Conservation (phyloP, 2,888 invertebrate species). For the Blastobasis lacticolella region DNA sequence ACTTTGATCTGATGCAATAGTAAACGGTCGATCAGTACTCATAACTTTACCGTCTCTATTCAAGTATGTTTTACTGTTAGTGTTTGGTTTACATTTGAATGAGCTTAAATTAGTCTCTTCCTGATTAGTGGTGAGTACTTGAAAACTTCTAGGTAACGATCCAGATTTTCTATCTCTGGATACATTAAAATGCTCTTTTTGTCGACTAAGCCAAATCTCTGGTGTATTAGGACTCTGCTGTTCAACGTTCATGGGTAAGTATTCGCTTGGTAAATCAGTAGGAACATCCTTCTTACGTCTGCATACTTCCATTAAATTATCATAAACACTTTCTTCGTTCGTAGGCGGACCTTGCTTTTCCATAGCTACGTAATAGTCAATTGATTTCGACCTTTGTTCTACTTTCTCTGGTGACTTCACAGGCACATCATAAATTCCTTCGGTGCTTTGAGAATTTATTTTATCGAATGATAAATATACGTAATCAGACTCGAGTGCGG, state of each 20-base stretch:
- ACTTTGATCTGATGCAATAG: constrained; percentile 81
- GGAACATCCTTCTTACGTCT: constrained; percentile 49
- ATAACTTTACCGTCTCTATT: constrained; percentile 77
- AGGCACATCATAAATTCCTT: constrained; percentile 62
- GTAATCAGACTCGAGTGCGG: constrained; percentile 61
- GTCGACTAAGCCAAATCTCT: constrained; percentile 81
- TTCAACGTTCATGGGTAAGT: constrained; percentile 59
- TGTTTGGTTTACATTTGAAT: constrained; percentile 60
- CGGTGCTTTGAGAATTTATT: constrained; percentile 39
- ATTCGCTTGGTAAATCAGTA: constrained; percentile 39
- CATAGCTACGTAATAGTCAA: constrained; percentile 55
- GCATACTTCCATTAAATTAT: constrained; percentile 55
- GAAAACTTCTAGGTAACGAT: constrained; percentile 85
- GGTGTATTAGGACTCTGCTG: constrained; percentile 76
- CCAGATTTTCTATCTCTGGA: constrained; percentile 81
- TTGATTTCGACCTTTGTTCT: constrained; percentile 16
- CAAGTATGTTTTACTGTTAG: constrained; percentile 66
- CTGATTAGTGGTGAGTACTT: constrained; percentile 74
- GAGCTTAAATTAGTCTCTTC: constrained; percentile 55
- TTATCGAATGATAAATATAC: constrained; percentile 66
- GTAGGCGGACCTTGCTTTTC: constrained; percentile 36
- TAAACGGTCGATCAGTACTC: constrained; percentile 78
- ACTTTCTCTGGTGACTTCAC: constrained; percentile 52
- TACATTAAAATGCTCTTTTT: constrained; percentile 80
- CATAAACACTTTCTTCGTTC: constrained; percentile 51